Evolutionary conservation across 2,797 vertebrate genomes (phyloP).

Genomic region (Eulemur albifrons): DNA sequence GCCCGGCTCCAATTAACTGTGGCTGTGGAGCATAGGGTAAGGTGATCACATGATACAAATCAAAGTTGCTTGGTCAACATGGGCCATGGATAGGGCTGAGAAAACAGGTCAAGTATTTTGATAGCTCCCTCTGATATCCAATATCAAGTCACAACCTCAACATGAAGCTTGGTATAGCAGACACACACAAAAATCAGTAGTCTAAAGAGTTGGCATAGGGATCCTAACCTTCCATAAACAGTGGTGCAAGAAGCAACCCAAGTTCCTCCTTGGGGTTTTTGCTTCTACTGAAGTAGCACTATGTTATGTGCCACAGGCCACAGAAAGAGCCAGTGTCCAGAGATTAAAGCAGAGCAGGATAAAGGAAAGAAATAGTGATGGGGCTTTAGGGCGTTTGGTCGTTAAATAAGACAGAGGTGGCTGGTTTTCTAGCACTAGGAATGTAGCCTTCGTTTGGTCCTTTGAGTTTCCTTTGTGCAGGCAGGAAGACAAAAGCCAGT

Average conservation of each 20-base stretch:
- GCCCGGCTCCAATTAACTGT: background rate
- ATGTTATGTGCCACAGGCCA: no score
- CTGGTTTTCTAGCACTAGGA: no score
- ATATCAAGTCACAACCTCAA: background rate
- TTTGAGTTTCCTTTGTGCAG: no score
- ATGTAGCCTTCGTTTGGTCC: no score
- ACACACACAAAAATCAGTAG: background rate
- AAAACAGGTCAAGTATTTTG: background rate
- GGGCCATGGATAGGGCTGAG: background rate
- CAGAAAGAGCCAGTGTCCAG: no score
- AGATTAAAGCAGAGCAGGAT: no score
- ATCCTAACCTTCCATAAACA: background rate
- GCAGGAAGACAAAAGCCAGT: no score
- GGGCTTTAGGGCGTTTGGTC: no score
- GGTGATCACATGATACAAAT: background rate
- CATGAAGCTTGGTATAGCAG: background rate
- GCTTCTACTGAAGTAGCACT: no score
- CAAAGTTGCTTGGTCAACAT: background rate
- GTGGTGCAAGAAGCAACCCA: background rate
- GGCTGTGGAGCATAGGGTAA: background rate
- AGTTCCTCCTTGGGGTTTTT: background rate
- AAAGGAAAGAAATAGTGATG: no score
- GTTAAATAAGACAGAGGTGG: no score
- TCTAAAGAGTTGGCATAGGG: background rate
- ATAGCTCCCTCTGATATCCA: background rate